A percentile compares a stretch with the other conserved stretches of the same genome.
Conservation (phyloP, 2,888 invertebrate species). For the Gerosis bhagava region DNA sequence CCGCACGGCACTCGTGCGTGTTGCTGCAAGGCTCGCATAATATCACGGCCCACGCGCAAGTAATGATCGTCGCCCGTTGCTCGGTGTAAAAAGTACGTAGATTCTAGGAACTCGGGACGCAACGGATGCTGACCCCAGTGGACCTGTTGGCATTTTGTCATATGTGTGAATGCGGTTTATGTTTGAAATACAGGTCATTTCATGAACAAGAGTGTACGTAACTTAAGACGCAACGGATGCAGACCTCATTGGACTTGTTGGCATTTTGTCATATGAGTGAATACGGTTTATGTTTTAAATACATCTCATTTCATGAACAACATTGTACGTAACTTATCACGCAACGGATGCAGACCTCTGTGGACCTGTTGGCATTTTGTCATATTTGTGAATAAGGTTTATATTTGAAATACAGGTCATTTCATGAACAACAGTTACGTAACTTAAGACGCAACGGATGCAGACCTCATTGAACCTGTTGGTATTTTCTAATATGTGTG, state of each 20-base stretch:
- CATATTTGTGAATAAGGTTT: too few relatives aligned
- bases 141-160: constrained; percentile 84
- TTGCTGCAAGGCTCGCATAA: constrained; percentile 93
- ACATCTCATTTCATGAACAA: too few relatives aligned
- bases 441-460: constrained; percentile 98
- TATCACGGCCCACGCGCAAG: constrained; percentile 93
- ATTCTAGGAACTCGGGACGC: constrained; percentile 98
- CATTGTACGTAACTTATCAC: constrained; percentile 99
- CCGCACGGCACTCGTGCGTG: constrained; percentile 97
- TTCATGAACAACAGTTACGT: too few relatives aligned
- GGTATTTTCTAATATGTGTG: too few relatives aligned
- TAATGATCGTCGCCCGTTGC: constrained; percentile 98
- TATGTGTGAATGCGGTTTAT: too few relatives aligned
- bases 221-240: constrained; percentile 97
- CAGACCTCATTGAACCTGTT: constrained; percentile 97
- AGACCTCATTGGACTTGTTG: constrained; percentile 97
- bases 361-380: constrained; percentile 88
- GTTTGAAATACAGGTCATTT: too few relatives aligned
- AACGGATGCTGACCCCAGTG: constrained; percentile 99
- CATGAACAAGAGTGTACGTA: too few relatives aligned
- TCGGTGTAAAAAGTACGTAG: constrained; percentile 97
- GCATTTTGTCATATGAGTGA: too few relatives aligned
- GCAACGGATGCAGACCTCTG: constrained; percentile 98
- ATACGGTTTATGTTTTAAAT: too few relatives aligned
- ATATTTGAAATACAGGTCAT: too few relatives aligned